These are phyloP conservation scores for Sciurus vulgaris DNA, from an alignment of 2,797 vertebrate species.

Conservation along the genomic window DNA sequence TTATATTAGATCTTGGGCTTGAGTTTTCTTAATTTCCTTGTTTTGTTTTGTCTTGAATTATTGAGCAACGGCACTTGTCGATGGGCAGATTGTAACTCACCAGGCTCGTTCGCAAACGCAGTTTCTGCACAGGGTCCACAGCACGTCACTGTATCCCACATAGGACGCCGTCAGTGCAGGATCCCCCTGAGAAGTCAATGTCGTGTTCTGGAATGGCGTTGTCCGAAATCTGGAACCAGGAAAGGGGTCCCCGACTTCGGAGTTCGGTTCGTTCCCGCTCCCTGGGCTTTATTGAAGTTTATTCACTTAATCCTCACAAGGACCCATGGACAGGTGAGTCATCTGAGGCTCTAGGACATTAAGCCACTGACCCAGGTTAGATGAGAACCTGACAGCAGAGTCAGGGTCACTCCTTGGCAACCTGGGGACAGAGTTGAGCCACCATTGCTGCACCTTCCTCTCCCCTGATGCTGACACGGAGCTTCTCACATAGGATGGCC, in stretches of 20 bases:
- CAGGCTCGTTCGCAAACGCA: not conserved
- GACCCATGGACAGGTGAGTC: not conserved
- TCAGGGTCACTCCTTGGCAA: not conserved
- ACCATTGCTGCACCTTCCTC: not conserved
- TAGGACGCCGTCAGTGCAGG: not conserved
- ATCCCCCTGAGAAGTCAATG: not conserved
- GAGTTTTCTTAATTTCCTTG: not conserved
- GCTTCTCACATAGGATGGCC: accelerated
- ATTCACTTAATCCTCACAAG: not conserved
- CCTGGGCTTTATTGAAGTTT: not conserved
- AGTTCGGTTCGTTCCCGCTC: not conserved
- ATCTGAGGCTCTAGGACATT: not conserved
- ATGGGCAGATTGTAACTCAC: not conserved
- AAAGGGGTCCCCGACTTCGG: not conserved
- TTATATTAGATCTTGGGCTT: not conserved
- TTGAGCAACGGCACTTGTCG: not conserved
- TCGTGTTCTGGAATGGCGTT: not conserved
- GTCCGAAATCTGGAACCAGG: not conserved
- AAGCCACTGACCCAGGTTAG: accelerated
- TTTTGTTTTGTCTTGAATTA: not conserved
- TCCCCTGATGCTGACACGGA: not conserved
- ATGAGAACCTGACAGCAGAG: not conserved
- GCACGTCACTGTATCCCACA: not conserved
- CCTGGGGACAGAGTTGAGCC: not conserved
- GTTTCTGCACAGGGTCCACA: not conserved